Evolutionary conservation across 2,888 invertebrate species (phyloP).

Genomic region (Eupsilia transversa): DNA sequence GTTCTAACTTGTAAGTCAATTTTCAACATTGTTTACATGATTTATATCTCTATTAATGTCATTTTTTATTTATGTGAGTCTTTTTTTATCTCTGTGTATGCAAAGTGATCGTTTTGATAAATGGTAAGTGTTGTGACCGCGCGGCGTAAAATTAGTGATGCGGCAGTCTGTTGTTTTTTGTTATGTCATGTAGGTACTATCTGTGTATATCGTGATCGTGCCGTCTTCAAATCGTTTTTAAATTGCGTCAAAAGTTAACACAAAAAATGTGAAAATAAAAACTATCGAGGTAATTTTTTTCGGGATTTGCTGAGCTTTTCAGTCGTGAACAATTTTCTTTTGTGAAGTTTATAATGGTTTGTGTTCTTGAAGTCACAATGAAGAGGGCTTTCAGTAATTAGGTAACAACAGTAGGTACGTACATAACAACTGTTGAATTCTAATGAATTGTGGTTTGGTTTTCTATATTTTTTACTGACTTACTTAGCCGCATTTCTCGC

Average conservation of each 20-base stretch:
- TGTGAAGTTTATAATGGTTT: not conserved
- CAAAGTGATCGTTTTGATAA: slow-evolving; percentile 25
- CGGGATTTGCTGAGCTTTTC: not conserved
- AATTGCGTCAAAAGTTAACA: slow-evolving; percentile 22
- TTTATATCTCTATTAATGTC: slow-evolving; percentile 25
- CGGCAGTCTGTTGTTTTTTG: not conserved
- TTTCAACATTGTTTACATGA: slow-evolving; percentile 48
- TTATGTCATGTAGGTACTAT: slow-evolving; percentile 6
- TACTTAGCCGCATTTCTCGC: not conserved
- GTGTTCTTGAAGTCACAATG: not conserved
- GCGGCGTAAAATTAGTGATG: too few species aligned
- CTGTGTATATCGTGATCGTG: slow-evolving; percentile 23
- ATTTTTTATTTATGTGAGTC: not conserved
- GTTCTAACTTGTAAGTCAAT: slow-evolving; percentile 85
- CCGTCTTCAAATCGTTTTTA: slow-evolving; percentile 42
- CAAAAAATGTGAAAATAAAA: not conserved
- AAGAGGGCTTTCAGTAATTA: not conserved
- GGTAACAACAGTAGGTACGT: not conserved
- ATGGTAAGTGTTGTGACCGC: slow-evolving; percentile 13
- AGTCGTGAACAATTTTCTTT: not conserved
- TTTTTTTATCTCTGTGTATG: not conserved
- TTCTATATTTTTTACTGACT: not conserved
- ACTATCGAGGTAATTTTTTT: not conserved
- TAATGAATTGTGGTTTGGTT: not conserved
- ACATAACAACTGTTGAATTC: not conserved